Base-by-base conservation (phyloP, 2,888 invertebrate species). In the Yponomeuta malinellus region DNA sequence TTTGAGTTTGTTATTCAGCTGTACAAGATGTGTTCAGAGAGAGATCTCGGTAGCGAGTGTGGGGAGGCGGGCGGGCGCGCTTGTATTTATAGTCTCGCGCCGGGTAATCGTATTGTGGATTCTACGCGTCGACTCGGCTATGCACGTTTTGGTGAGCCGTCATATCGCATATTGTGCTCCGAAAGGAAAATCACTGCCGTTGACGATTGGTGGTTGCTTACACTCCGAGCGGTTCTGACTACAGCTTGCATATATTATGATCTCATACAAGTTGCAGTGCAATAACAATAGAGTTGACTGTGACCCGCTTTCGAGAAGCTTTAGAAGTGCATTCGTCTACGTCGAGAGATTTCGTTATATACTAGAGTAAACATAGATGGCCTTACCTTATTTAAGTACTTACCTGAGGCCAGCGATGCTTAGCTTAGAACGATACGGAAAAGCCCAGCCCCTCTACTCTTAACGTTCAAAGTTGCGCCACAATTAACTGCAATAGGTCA, bases 41-140 rank as follows among this genome's bases (percentile, higher is more conserved):
- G 80, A 83, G 77, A 76, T 79, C 78, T 80, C 75, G 79, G 75
- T 75, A 80, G 81, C 79, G 81, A 83, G 79, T 88, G 86, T 74
- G 85, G 86, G 81, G 84, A 77, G 83, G 80, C 75, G 79, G 77
- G 72, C 72, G 74, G 73, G 68, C 72, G 70, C 73, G 63, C 68
- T n/a, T 73, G 72, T 83, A 82, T 86, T 83, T 88, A 88, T 88
- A 88, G n/a, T 23, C n/a, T 68, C 52, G 52, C 37, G 52, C n/a
- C 52, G 52, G 52, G 10, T 31, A 37, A 23, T 52, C 48, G 68
- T 52, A 68, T 52, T 52, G 68, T 52, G 29, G 68, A 68, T 52
- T 29, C 48, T 37, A 52, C 15, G 15, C 52, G 15, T 59, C 52
- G 52, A 59, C 15, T 15, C 15, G 12, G 52, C 15, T 59, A 59